Evolutionary conservation across 2,113 vertebrate genomes (phyloP), one percentile per base, ranked within the genome.

Genomic region (Onychostruthus taczanowskii): DNA sequence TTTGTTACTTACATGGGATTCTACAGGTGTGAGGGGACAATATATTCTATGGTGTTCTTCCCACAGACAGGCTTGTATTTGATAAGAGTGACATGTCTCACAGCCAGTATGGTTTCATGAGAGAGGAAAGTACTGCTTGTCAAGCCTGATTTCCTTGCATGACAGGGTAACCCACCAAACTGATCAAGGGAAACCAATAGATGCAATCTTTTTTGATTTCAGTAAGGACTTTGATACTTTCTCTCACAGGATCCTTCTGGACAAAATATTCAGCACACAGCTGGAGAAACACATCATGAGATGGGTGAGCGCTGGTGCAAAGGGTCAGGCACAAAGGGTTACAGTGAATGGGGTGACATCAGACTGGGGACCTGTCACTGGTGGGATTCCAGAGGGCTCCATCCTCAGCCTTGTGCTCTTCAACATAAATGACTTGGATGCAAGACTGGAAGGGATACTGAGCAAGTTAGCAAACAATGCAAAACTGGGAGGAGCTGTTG

Each of bases 381-480:
- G 16, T 13, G n/a, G 52, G 8, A 24, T 49, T 66, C 52, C 61
- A 49, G 24, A 41, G 52, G 35, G 30, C 28, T 76, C 35, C 44
- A 21, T 49, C 43, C 4, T 67, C 35, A 30, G 16, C 35, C 52
- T 26, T 75, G 13, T 50, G 44, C 72, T 50, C 52, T 67, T 85
- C 35, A 58, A 21, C 30, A 43, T 35, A 26, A 67, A 41, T 58
- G 1, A 31, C 24, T 26, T 43, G 16, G 30, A 58, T 26, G 16
- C 31, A 35, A 44, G 44, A 50, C 21, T 58, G 43, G n/a, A 67
- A 49, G 6, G 5, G 31, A 49, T 20, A 58, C 35, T 14, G 13
- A 50, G 20, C 30, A 50, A 58, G 44, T 67, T 31, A 0, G 0
- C 20, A 50, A 30, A 67, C 0, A 4, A 59, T 59, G 11, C 4